Percentiles rank a stretch among this genome's conserved stretches.
phyloP scores from a whole-genome alignment of 2,113 vertebrate genomes.

The Cercocebus atys region DNA sequence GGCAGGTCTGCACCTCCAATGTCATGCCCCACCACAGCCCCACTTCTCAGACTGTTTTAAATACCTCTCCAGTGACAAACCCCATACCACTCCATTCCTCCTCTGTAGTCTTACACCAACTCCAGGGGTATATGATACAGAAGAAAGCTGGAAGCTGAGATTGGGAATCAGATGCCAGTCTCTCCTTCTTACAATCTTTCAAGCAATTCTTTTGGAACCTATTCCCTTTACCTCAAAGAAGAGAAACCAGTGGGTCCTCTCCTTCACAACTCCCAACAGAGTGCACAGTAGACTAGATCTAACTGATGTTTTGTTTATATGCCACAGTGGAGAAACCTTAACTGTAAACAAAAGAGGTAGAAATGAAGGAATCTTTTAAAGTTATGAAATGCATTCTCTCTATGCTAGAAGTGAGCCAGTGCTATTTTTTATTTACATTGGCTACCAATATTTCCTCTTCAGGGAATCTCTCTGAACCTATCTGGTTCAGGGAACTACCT shows the following conservation, averaged over 20 bases:
- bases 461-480: too few species aligned
- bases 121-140: neutral
- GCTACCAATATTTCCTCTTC: neutral
- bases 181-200: neutral
- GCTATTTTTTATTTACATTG: neutral
- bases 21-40: neutral
- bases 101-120: neutral
- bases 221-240: neutral
- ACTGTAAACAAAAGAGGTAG: neutral
- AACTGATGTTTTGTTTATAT: neutral
- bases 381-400: neutral
- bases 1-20: neutral
- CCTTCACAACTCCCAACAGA: neutral
- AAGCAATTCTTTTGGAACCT: neutral
- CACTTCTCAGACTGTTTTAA: neutral
- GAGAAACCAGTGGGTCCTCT: neutral
- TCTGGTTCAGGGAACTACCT: too few species aligned
- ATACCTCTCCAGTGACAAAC: neutral
- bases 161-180: neutral
- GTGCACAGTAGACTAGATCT: accelerated
- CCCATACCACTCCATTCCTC: accelerated
- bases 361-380: neutral
- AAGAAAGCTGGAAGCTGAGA: neutral
- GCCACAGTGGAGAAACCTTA: neutral
- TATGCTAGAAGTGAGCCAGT: neutral